Evolutionary conservation across 2,888 invertebrate species (phyloP).

Genomic region (Hyposoter didymator): DNA sequence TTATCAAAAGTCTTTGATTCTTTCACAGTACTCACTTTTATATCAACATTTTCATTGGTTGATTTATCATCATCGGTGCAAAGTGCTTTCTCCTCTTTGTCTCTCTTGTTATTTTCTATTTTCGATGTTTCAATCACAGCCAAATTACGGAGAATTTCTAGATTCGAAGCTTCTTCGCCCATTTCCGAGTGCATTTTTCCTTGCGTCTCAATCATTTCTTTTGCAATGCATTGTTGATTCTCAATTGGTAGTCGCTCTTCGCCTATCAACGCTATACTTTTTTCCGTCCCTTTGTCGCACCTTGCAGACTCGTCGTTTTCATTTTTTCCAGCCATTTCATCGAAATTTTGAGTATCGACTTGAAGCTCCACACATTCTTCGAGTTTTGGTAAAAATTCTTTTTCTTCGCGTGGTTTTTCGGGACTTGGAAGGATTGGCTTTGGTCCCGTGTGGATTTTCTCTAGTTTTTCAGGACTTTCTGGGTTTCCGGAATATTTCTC

Average conservation of each 20-base stretch:
- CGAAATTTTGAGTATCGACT: not conserved
- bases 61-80: not conserved
- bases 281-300: not conserved
- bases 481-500: slow-evolving; percentile 33
- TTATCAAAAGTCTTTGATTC: slow-evolving; percentile 14
- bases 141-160: slow-evolving; percentile 49
- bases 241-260: not conserved
- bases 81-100: not conserved
- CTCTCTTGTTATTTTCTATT: slow-evolving; percentile 3
- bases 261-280: not conserved
- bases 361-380: not conserved
- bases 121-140: slow-evolving; percentile 53
- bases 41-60: slow-evolving; percentile 19
- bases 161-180: slow-evolving; percentile 22
- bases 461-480: not conserved
- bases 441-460: not conserved
- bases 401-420: not conserved
- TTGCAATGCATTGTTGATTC: slow-evolving; percentile 7
- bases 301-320: not conserved
- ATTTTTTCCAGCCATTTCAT: slow-evolving; percentile 22
- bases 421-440: not conserved
- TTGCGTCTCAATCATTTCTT: not conserved
- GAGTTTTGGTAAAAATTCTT: not conserved
- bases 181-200: slow-evolving; percentile 17
- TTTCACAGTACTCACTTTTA: not conserved